These are phyloP conservation scores for Gymnarchus niloticus DNA, from an alignment of 2,113 vertebrate species.

Conservation along the genomic window DNA sequence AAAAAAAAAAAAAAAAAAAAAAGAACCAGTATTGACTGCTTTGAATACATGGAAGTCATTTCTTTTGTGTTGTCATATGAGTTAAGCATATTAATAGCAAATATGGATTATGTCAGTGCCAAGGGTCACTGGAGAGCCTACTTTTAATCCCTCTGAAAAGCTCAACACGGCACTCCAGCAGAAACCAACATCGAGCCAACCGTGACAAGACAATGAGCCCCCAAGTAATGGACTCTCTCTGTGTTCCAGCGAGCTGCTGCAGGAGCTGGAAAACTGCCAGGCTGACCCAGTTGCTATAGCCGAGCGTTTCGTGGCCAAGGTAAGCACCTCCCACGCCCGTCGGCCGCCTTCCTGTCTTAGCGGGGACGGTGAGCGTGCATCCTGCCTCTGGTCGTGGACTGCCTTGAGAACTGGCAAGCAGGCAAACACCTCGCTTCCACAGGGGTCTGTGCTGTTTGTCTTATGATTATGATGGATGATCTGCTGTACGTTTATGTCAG, in stretches of 20 bases:
- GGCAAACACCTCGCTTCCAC: neutral
- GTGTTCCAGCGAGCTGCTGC: slow-evolving; percentile 71
- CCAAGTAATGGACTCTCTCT: slow-evolving; percentile 9
- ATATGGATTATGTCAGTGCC: neutral
- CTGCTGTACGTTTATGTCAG: neutral
- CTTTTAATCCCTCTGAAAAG: neutral
- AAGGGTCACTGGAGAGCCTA: neutral
- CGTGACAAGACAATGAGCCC: neutral
- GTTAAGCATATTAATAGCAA: slow-evolving; percentile 11
- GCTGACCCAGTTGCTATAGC: slow-evolving; percentile 83
- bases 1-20: neutral
- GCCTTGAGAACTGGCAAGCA: neutral
- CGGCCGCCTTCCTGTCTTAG: neutral
- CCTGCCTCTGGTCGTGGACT: neutral
- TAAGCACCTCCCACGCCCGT: slow-evolving; percentile 49
- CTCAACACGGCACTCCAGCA: neutral
- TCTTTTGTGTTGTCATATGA: slow-evolving; percentile 28
- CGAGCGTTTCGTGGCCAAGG: slow-evolving; percentile 92
- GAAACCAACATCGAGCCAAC: neutral
- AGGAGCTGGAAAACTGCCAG: slow-evolving; percentile 82
- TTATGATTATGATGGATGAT: neutral
- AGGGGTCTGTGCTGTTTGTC: neutral
- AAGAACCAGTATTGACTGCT: neutral
- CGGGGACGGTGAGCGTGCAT: neutral
- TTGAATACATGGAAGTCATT: slow-evolving; percentile 57